Conservation (phyloP, 2,888 invertebrate species). For the Phasia obesa region DNA sequence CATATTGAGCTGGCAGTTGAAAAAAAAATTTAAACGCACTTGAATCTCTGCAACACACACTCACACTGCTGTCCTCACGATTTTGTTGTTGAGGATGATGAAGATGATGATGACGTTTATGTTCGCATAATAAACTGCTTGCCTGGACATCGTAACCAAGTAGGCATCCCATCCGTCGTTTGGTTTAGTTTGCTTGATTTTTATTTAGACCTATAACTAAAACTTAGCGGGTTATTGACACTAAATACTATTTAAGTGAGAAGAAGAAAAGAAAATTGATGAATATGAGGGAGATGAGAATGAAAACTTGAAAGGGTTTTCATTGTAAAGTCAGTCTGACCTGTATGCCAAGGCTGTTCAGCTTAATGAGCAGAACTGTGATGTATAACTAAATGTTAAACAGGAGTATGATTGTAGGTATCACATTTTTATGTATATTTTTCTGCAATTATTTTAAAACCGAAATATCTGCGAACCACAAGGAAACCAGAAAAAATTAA, state of each 20-base stretch:
- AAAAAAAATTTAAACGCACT: constrained; percentile 28
- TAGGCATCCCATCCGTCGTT: constrained; percentile 32
- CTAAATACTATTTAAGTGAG: constrained; percentile 41
- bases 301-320: constrained; percentile 41
- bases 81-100: constrained; percentile 12
- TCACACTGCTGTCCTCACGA: not conserved
- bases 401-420: too few species aligned
- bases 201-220: constrained; percentile 46
- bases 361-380: constrained; percentile 9
- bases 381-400: too few species aligned
- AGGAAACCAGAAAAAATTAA: too few species aligned
- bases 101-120: constrained; percentile 45
- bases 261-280: constrained; percentile 54
- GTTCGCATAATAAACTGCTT: constrained; percentile 26
- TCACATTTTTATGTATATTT: too few species aligned
- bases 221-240: constrained; percentile 63
- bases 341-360: constrained; percentile 49
- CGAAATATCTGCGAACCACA: too few species aligned
- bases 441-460: too few species aligned
- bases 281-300: constrained; percentile 54
- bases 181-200: constrained; percentile 33
- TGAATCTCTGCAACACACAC: constrained; percentile 1
- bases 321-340: constrained; percentile 16
- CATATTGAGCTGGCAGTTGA: constrained; percentile 16
- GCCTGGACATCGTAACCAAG: constrained; percentile 30